Evolutionary conservation across 2,113 vertebrate genomes (phyloP).

Genomic region (Indri indri): DNA sequence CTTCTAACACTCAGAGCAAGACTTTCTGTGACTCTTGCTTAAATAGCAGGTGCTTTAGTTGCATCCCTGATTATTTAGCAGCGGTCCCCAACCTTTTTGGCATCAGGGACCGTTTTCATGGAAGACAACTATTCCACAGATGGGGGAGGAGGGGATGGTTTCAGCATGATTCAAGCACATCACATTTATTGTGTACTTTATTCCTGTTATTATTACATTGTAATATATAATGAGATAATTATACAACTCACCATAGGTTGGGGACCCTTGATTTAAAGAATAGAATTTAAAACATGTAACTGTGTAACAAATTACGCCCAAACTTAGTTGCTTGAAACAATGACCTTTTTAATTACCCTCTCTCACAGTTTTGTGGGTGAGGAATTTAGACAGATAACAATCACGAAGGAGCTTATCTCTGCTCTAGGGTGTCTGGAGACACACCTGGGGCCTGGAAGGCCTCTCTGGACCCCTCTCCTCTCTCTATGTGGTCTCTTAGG

Average conservation of each 20-base stretch:
- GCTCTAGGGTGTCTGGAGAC: not conserved
- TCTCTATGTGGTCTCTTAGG: not conserved
- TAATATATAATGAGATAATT: too few species aligned
- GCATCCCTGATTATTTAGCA: not conserved
- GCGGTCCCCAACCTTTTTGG: too few species aligned
- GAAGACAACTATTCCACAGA: too few species aligned
- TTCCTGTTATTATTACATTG: too few species aligned
- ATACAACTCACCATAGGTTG: too few species aligned
- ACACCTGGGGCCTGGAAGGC: not conserved
- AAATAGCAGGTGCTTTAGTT: not conserved
- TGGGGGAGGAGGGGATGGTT: too few species aligned
- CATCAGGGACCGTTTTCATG: too few species aligned
- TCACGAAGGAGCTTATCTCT: not conserved
- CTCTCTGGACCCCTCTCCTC: not conserved
- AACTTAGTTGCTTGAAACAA: not conserved
- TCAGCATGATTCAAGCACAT: too few species aligned
- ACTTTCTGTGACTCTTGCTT: slow-evolving; percentile 9
- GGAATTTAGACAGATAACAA: not conserved
- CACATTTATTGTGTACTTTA: too few species aligned
- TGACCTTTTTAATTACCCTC: not conserved
- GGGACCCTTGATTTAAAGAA: not conserved
- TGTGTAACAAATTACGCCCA: not conserved
- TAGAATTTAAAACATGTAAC: not conserved
- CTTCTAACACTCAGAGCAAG: not conserved
- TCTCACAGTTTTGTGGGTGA: not conserved